phyloP scores from a whole-genome alignment of 1,140 invertebrate genomes.

The Cydia strobilella region DNA sequence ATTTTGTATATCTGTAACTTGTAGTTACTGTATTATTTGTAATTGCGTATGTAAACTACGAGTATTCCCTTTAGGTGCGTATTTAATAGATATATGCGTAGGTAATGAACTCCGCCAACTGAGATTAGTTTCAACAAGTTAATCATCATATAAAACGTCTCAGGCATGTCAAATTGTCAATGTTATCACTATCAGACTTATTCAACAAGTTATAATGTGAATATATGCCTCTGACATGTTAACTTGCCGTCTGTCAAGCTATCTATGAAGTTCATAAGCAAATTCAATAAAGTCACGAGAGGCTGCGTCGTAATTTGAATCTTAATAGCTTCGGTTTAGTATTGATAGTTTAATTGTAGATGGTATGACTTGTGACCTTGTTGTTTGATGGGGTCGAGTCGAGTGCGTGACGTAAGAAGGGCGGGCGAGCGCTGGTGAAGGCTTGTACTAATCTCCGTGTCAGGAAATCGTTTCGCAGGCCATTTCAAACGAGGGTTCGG shows the following conservation, averaged over 20 bases:
- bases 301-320: slow-evolving; percentile 48
- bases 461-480: slow-evolving; percentile 79
- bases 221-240: slow-evolving; percentile 73
- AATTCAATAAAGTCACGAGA: slow-evolving; percentile 1
- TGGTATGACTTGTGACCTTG: slow-evolving; percentile 57
- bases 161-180: slow-evolving; percentile 52
- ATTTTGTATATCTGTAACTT: neutral
- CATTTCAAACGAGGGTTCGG: slow-evolving; percentile 74
- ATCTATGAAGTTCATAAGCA: slow-evolving; percentile 44
- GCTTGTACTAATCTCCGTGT: slow-evolving; percentile 80
- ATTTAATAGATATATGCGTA: slow-evolving; percentile 14
- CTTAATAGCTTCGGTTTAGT: slow-evolving; percentile 48
- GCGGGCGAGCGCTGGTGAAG: slow-evolving; percentile 74
- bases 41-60: neutral
- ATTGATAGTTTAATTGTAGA: slow-evolving; percentile 52
- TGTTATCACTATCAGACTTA: slow-evolving; percentile 56
- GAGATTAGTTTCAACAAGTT: slow-evolving; percentile 34
- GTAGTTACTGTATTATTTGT: slow-evolving; percentile 7
- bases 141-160: slow-evolving; percentile 33
- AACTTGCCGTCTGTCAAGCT: slow-evolving; percentile 77
- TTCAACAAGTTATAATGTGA: slow-evolving; percentile 64
- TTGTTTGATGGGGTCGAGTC: slow-evolving; percentile 52
- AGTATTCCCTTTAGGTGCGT: slow-evolving; percentile 2
- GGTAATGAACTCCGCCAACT: slow-evolving; percentile 18
- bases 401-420: slow-evolving; percentile 79